Evolutionary conservation across 2,888 invertebrate genomes (phyloP), one percentile per base, ranked within the genome.

Genomic region (Stenichneumon culpator): DNA sequence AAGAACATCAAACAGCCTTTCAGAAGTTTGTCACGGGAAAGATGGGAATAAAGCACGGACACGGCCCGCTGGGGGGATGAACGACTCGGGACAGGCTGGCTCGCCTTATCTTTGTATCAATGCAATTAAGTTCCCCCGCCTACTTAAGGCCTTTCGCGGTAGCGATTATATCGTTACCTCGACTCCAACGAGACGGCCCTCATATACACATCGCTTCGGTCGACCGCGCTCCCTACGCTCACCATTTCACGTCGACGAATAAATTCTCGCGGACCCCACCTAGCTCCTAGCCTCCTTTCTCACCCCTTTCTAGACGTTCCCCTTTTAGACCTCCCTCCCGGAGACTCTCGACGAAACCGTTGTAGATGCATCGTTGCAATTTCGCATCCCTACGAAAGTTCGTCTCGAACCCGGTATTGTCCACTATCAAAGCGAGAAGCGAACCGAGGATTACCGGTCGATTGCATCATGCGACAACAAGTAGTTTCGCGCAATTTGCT

Each of bases 1-100:
- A 90, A 87, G 86, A 88, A 90, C 89, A 88, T 87, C 88, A 87
- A 87, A 87, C 87, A 88, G 80, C 86, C 79, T 88, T 86, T 86
- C 83, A 86, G 86, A 87, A 88, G 87, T 83, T 86, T 83, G 86
- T 82, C 78, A 25, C 82, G 67, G 57, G 52, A 68, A 77, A 74
- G 54, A 25, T 19, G 52, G 63, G 50, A 63, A 57, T 77, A 80
- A 83, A 86, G 82, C 83, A 82, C 81, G 75, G 79, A 86, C 52
- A 50, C 63, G 36, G 47, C 25, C 63, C 57, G 70, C 60, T 63
- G 72, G 57, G 36, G 50, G 65, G 25, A 69, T 50, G 68, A 82
- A 73, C 79, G 50, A 73, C 69, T 69, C 54, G 52, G 84, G 63
- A 68, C 50, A 67, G 60, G 60, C 32, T 44, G 47, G 72, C 60